Evolutionary conservation across 2,888 invertebrate species (phyloP).

Genomic region (Tiliacea citrago): DNA sequence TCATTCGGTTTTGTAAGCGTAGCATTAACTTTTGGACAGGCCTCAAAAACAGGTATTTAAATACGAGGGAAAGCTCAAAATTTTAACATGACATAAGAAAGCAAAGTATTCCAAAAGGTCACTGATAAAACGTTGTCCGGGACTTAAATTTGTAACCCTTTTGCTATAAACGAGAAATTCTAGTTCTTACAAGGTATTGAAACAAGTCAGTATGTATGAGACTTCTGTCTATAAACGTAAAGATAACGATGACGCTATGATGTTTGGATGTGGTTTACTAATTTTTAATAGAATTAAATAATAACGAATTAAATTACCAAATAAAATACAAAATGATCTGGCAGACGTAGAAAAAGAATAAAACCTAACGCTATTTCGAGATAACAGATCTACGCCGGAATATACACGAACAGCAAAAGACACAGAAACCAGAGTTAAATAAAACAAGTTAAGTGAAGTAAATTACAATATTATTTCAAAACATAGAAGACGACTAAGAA

Average conservation of each 20-base stretch:
- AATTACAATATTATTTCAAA: background rate
- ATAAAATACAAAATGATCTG: background rate
- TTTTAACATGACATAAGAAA: background rate
- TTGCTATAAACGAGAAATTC: conserved; percentile 52
- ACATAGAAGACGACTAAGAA: background rate
- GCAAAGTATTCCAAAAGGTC: conserved; percentile 9
- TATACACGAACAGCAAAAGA: background rate
- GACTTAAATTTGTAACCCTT: conserved; percentile 48
- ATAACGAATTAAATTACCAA: background rate
- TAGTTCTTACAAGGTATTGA: conserved; percentile 46
- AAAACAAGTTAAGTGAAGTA: background rate
- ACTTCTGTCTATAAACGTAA: conserved; percentile 26
- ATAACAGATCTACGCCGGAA: background rate
- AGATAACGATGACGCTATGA: background rate
- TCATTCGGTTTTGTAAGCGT: background rate
- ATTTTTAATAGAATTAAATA: background rate
- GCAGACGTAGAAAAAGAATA: background rate
- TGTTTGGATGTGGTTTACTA: conserved; percentile 29
- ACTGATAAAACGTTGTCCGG: conserved; percentile 49
- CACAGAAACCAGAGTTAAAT: background rate
- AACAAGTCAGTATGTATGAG: conserved; percentile 49
- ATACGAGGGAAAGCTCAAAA: background rate
- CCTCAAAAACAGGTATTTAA: background rate
- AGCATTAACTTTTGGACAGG: background rate
- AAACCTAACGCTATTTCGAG: background rate